These are phyloP conservation scores for Agonopterix heracliana DNA, from an alignment of 2,888 invertebrate genomes.

Conservation along the genomic window DNA sequence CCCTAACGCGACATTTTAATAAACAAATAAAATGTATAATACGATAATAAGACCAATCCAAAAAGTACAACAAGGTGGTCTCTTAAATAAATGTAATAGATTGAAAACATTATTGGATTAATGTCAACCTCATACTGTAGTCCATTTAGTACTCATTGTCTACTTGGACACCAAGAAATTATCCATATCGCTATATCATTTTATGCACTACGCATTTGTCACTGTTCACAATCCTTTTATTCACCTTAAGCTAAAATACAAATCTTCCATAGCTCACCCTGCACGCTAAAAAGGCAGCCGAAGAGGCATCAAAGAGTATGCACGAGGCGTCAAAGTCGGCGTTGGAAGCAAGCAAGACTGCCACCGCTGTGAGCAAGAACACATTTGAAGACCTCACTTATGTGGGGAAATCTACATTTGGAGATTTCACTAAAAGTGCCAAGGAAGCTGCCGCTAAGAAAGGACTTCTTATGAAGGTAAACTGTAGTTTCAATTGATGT, in stretches of 20 bases:
- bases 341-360: constrained; percentile 90
- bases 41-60: no score
- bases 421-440: constrained; percentile 93
- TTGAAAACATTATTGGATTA: no score
- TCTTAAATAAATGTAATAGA: no score
- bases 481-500: neutral
- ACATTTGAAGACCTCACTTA: constrained; percentile 92
- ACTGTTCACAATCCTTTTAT: neutral
- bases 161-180: no score
- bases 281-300: constrained; percentile 92
- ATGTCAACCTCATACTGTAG: no score
- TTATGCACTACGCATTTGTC: no score
- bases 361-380: constrained; percentile 91
- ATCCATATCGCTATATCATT: no score
- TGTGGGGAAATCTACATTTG: constrained; percentile 92
- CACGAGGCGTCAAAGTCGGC: constrained; percentile 91
- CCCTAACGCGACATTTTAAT: no score
- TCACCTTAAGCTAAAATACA: neutral
- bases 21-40: no score
- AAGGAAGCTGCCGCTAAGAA: constrained; percentile 92
- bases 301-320: constrained; percentile 86
- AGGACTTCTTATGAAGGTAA: constrained; percentile 84
- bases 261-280: constrained; percentile 80
- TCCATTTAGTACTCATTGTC: no score
- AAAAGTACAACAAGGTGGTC: no score